Base-by-base conservation (phyloP, 2,113 vertebrate species). In the Butorides virescens region DNA sequence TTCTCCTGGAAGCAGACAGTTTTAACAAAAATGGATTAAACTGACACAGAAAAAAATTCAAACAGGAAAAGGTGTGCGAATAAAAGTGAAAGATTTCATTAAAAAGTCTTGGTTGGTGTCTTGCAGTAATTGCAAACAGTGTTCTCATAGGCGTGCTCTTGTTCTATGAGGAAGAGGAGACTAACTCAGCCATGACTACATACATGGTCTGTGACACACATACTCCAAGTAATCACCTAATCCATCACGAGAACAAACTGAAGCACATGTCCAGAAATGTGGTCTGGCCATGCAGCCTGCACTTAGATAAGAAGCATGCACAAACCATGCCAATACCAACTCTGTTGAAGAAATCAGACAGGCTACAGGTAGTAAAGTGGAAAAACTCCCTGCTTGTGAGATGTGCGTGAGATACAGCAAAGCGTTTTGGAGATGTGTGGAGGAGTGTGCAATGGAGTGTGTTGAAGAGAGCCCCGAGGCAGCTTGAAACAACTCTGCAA, bases 361-460 rank as follows among this genome's bases (percentile, higher is more conserved):
- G 13, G 39, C 10, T 34, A 46, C 15, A 53, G 39, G n/a, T 37
- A 85, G 56, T 53, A 75, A 84, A 58, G 19, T 44, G 39, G 46
- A 55, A 85, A 70, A 86, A 12, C 8, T 37, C 36, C 23, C 32
- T n/a, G 13, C 10, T 71, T 75, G 13, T 56, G 80, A 44, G 50
- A n/a, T 30, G 23, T 80, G 19, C 0, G 2, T 66, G 23, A 71
- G 22, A 30, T 36, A 30, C 36, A 63, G 11, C 17, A 71, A 34
- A 58, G 34, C 1, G 0, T 44, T 56, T 61, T 34, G 27, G 65
- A 72, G 22, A 55, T 18, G 26, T 36, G 30, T 1, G 0, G 20
- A 77, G 47, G 67, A 49, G 23, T 5, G 20, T 70, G 39, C 27
- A 55, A 59, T 6, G 27, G 17, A 75, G 3, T 37, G 32, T 58